phyloP scores from a whole-genome alignment of 2,113 vertebrate species.

The Synchiropus splendidus region DNA sequence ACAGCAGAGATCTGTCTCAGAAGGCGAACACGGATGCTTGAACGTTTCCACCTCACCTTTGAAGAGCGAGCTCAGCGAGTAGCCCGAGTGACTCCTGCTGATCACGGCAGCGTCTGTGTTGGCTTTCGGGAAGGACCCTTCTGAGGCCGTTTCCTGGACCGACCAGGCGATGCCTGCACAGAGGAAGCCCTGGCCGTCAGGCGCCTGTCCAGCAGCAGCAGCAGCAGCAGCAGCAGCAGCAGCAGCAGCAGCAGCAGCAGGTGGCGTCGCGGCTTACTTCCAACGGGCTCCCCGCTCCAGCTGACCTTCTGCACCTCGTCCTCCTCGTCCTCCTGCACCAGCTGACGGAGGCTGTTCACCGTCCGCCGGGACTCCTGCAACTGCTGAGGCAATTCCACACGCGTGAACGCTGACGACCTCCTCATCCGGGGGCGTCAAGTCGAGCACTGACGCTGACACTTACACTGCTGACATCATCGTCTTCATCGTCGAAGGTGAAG shows the following conservation, averaged over 20 bases:
- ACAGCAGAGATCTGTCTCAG: too few relatives aligned
- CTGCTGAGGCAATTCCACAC: conserved; percentile 44
- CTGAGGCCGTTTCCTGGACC: conserved; percentile 81
- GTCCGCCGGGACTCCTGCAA: conserved; percentile 85
- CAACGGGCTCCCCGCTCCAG: conserved; percentile 93
- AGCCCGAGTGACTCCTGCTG: conserved; percentile 74
- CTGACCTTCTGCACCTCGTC: conserved; percentile 83
- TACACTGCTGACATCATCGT: conserved; percentile 74
- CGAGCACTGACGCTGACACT: too few relatives aligned
- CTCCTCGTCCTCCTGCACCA: conserved; percentile 76
- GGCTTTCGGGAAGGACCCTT: conserved; percentile 68
- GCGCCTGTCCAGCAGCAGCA: too few relatives aligned
- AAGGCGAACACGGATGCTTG: too few relatives aligned
- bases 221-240: too few relatives aligned
- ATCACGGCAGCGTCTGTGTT: conserved; percentile 50
- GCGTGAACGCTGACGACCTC: too few relatives aligned
- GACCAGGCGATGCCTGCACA: conserved; percentile 88
- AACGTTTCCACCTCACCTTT: conserved; percentile 70
- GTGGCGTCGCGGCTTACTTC: conserved; percentile 90
- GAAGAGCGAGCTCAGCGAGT: conserved; percentile 86
- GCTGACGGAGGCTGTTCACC: conserved; percentile 80
- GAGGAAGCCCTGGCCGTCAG: not conserved
- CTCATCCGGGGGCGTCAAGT: not conserved
- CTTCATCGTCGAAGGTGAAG: conserved; percentile 92
- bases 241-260: too few relatives aligned